Evolutionary conservation across 1,140 invertebrate genomes (phyloP), one percentile per base, ranked within the genome.

Genomic region (Acromyrmex echinatior): DNA sequence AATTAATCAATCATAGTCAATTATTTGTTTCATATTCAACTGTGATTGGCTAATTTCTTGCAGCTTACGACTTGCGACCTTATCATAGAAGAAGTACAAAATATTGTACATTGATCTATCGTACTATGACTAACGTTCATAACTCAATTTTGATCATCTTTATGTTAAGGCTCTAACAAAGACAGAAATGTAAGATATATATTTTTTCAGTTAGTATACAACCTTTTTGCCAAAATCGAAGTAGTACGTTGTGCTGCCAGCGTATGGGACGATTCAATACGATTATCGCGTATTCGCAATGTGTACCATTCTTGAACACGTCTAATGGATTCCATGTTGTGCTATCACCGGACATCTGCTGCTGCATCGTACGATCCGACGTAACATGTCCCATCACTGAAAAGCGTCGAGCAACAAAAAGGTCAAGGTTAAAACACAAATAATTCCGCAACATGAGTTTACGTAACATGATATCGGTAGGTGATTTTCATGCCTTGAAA

Each of bases 211-310:
- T 7, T 4, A 16, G 14, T 7, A 1, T 68, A 68, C 58, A 60
- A 60, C 96, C 96, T 92, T 96, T 95, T 73, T 95, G 92, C 96
- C 96, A 96, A 82, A 96, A 92, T 70, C 92, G 88, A 60, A 95
- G 87, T 28, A 96, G 78, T 81, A 95, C 88, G 86, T 94, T 86
- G 56, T 93, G 51, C 62, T 94, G 93, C 39, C 95, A 92, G 60
- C 90, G 84, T 25, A 96, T 96, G 49, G 94, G 94, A 58, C 94
- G 93, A 87, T 97, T 96, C 31, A 96, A 91, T 21, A 97, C 94
- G 18, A 97, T 62, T 74, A 96, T 92, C 14, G 95, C 96, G 87
- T 96, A 96, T 12, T 94, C 93, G 16, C 92, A 70, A 45, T 84
- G 25, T 16, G 16, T 2, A 1, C 68, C 9, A 60, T 12, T 49